Percentiles rank a stretch among this genome's conserved stretches.
Evolutionary conservation across 2,797 vertebrate species (phyloP).

Genomic region (Periophthalmus magnuspinnatus): DNA sequence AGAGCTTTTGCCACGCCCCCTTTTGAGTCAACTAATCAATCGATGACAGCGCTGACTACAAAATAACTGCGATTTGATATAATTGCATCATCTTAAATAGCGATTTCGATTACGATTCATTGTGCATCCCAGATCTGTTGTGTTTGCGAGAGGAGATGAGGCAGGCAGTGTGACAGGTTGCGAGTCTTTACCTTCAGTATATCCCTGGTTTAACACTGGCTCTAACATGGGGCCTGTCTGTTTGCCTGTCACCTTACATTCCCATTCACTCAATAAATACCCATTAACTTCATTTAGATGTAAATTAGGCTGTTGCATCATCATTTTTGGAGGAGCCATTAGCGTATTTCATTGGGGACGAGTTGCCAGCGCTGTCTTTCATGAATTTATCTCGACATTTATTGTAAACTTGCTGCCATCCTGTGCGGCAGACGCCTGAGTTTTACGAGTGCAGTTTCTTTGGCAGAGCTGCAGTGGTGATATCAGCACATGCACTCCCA

Average conservation of each 20-base stretch:
- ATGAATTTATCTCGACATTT: constrained; percentile 72
- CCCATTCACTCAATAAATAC: constrained; percentile 30
- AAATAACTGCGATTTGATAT: no score
- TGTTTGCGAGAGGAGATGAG: constrained; percentile 44
- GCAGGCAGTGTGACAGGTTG: constrained; percentile 31
- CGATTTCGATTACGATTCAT: no score
- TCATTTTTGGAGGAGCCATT: constrained; percentile 54
- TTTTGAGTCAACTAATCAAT: no score
- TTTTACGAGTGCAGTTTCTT: constrained; percentile 72
- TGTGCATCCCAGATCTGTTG: not conserved
- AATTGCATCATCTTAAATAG: no score
- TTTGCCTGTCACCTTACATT: constrained; percentile 15
- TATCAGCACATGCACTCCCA: constrained; percentile 51
- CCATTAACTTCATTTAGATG: constrained; percentile 50
- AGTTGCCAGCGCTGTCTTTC: constrained; percentile 61
- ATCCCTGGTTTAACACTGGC: constrained; percentile 9
- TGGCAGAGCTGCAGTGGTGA: constrained; percentile 53
- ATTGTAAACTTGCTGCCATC: constrained; percentile 71
- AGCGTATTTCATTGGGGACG: constrained; percentile 62
- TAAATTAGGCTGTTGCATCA: constrained; percentile 42
- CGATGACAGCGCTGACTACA: no score
- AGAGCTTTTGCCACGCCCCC: no score
- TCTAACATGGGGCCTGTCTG: constrained; percentile 16
- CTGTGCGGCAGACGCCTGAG: constrained; percentile 60
- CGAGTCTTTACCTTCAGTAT: constrained; percentile 19